Conservation (phyloP, 2,113 vertebrate genomes). For the Parus major region DNA sequence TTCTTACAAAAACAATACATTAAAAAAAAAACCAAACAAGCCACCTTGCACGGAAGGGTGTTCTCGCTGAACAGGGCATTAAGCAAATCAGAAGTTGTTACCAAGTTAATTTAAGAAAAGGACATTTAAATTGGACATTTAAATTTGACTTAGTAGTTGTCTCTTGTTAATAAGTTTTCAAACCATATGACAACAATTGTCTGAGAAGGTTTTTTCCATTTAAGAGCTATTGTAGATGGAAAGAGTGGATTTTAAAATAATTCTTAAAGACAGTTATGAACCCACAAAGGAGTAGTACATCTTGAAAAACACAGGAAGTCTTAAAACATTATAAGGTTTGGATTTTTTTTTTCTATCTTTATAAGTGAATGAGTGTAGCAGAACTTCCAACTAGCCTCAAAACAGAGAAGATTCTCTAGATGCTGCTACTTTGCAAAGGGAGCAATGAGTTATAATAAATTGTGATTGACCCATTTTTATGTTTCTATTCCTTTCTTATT, state of each 20-base stretch:
- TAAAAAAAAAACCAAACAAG: neutral
- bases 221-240: neutral
- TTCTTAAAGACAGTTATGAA: neutral
- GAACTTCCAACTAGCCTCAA: neutral
- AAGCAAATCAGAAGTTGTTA: neutral
- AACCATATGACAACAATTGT: neutral
- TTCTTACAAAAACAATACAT: neutral
- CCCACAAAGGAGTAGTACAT: neutral
- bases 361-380: neutral
- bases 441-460: neutral
- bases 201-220: neutral
- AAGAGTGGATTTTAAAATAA: neutral
- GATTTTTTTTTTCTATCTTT: neutral
- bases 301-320: neutral
- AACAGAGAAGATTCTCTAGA: neutral
- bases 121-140: neutral
- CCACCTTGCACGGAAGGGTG: neutral
- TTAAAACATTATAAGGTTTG: neutral
- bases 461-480: neutral
- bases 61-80: neutral
- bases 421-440: neutral
- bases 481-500: neutral
- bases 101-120: neutral
- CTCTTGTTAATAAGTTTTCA: neutral
- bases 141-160: neutral